Conservation (phyloP, 2,113 vertebrate genomes). For the Aramus guarauna region DNA sequence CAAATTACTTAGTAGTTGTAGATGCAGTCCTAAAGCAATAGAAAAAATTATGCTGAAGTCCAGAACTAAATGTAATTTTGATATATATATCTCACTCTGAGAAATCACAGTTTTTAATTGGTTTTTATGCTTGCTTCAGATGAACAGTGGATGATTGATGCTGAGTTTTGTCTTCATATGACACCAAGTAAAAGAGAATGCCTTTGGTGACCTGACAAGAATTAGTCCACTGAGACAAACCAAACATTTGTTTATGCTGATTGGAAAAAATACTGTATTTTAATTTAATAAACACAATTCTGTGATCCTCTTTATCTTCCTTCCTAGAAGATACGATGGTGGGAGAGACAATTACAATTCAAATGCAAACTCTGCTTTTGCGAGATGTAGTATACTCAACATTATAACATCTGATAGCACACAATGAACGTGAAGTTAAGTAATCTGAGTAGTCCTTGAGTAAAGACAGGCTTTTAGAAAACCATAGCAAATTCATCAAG, state of each 20-base stretch:
- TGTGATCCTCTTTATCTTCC: neutral
- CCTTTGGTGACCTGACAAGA: neutral
- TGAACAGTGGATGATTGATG: neutral
- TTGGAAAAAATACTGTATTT: neutral
- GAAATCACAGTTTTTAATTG: neutral
- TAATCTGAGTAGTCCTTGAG: neutral
- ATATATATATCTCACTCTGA: neutral
- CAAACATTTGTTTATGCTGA: neutral
- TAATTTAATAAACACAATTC: neutral
- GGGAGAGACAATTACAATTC: neutral
- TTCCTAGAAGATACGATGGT: neutral
- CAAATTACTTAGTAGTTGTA: neutral
- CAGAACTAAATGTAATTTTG: neutral
- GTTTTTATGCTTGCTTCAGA: neutral
- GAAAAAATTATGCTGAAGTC: neutral
- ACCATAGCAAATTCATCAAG: neutral
- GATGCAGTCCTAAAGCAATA: neutral
- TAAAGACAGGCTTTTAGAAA: neutral
- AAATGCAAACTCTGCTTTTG: neutral
- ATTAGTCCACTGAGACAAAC: neutral
- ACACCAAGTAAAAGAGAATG: neutral
- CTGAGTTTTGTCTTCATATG: neutral
- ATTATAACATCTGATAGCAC: neutral
- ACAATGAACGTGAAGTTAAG: neutral
- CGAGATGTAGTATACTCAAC: neutral